A percentile compares a stretch with the other conserved stretches of the same genome.
phyloP scores from a whole-genome alignment of 2,113 vertebrate genomes.

The Paradisaea rubra region DNA sequence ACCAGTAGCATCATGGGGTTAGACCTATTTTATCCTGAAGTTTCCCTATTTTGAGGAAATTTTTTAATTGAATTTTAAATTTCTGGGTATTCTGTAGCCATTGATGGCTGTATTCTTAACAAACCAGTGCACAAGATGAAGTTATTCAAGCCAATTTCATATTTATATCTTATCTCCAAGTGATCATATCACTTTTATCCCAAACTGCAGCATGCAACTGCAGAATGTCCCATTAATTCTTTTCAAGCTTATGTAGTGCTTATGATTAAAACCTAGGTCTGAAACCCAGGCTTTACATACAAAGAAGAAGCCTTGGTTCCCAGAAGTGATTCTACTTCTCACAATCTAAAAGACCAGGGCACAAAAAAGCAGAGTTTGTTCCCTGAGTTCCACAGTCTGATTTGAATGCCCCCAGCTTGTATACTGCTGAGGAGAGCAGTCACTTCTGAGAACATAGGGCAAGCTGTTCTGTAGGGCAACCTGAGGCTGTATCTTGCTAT shows the following conservation, averaged over 20 bases:
- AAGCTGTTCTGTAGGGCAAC: background rate
- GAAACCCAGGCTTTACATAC: background rate
- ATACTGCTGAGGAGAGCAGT: background rate
- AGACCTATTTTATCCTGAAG: background rate
- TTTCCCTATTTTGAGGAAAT: background rate
- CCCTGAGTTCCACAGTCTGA: background rate
- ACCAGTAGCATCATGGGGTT: background rate
- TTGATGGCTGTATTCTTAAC: background rate
- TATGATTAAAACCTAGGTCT: background rate
- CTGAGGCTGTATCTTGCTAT: background rate
- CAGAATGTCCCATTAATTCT: background rate
- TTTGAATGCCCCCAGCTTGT: background rate
- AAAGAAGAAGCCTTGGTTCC: background rate
- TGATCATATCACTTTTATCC: background rate
- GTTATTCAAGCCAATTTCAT: background rate
- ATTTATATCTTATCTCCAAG: background rate
- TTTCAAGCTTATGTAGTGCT: background rate
- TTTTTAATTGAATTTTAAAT: background rate
- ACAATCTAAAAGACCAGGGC: background rate
- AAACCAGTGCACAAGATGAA: background rate
- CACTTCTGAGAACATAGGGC: background rate
- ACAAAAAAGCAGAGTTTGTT: background rate
- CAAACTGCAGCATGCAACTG: background rate
- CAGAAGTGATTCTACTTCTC: background rate
- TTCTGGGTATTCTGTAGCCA: background rate